Conservation (phyloP, 2,113 vertebrate genomes). For the Phalacrocorax carbo region DNA sequence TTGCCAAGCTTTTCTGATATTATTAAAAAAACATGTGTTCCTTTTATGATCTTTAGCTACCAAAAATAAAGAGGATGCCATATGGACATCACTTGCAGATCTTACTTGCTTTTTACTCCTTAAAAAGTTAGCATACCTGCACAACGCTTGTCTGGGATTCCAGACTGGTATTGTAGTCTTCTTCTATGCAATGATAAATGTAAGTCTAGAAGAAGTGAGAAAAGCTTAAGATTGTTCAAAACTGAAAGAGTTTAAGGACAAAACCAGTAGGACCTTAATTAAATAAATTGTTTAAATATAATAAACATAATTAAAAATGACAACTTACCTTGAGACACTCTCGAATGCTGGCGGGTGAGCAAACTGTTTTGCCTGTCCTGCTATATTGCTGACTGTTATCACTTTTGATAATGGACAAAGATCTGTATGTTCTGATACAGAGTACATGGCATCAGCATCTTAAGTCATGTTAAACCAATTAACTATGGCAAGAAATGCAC, state of each 20-base stretch:
- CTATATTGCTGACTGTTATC: not conserved
- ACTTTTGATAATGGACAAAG: not conserved
- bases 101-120: not conserved
- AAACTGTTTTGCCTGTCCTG: not conserved
- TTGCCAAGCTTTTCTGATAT: constrained; percentile 4
- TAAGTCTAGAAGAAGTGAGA: not conserved
- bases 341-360: not conserved
- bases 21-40: constrained; percentile 36
- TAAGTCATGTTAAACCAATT: not conserved
- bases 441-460: not conserved
- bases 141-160: not conserved
- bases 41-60: constrained; percentile 20
- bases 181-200: not conserved
- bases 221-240: not conserved
- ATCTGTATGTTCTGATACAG: not conserved
- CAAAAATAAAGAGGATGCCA: not conserved
- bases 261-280: not conserved
- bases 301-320: not conserved
- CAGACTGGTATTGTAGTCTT: not conserved
- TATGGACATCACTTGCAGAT: not conserved
- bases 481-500: not conserved
- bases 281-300: not conserved
- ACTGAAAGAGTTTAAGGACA: not conserved
- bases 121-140: not conserved
- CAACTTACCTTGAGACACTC: not conserved